These are phyloP conservation scores for Ibycter americanus DNA, from an alignment of 2,797 vertebrate genomes.

Conservation along the genomic window DNA sequence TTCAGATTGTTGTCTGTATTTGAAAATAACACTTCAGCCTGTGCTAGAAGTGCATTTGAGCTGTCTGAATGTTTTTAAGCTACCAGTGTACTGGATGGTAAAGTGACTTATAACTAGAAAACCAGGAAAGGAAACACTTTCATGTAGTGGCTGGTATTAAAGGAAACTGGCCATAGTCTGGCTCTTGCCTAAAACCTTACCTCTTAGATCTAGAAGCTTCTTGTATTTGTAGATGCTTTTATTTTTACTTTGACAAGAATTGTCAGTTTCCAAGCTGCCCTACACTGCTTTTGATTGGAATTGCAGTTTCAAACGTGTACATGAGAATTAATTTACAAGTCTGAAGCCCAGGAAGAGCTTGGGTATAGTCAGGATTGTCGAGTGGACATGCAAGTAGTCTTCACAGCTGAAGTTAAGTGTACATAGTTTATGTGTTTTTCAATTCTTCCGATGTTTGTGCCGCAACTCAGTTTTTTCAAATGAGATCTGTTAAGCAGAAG, in stretches of 20 bases:
- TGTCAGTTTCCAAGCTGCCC: neutral
- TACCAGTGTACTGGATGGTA: neutral
- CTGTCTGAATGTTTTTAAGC: neutral
- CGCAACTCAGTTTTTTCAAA: neutral
- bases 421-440: neutral
- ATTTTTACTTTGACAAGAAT: neutral
- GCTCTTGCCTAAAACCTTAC: neutral
- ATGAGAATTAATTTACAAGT: neutral
- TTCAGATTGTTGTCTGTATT: neutral
- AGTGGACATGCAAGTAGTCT: neutral
- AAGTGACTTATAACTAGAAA: neutral
- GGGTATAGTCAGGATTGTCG: neutral
- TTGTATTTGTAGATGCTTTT: neutral
- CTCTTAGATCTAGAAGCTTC: neutral
- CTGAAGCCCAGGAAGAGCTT: neutral
- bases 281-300: neutral
- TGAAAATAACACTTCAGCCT: neutral
- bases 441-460: neutral
- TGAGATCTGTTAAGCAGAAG: neutral
- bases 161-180: neutral
- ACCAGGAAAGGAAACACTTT: neutral
- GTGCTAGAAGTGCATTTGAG: neutral
- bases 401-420: neutral
- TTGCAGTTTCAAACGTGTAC: neutral
- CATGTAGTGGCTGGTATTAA: neutral